Evolutionary conservation across 2,888 invertebrate species (phyloP).

Genomic region (Zaprionus obscuricornis): DNA sequence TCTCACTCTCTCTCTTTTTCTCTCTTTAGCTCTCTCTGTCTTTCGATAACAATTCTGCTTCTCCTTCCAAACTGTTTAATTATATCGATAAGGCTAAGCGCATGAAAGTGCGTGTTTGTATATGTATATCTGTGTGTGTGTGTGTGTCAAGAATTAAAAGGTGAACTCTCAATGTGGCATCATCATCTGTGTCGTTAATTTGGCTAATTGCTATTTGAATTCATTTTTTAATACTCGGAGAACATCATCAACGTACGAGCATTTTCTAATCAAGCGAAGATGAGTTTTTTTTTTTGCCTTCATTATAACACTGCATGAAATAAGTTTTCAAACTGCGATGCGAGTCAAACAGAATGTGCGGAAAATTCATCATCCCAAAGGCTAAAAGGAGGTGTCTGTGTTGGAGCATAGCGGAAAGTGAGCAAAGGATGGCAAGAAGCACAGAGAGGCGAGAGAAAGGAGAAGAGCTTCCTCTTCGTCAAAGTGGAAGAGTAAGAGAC

Average conservation of each 20-base stretch:
- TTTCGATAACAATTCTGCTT: too few relatives aligned
- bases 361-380: conserved; percentile 66
- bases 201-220: conserved; percentile 59
- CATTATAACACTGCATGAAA: conserved; percentile 53
- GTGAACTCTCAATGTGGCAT: conserved; percentile 7
- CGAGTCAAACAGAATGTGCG: conserved; percentile 38
- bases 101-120: conserved; percentile 23
- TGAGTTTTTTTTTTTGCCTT: conserved; percentile 51
- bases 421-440: conserved; percentile 12
- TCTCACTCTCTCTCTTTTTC: too few relatives aligned
- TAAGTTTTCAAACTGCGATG: conserved; percentile 56
- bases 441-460: conserved; percentile 7
- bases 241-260: conserved; percentile 13
- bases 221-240: neutral
- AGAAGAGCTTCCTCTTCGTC: too few relatives aligned
- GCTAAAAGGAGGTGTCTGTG: too few relatives aligned
- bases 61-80: conserved; percentile 55
- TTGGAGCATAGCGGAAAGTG: conserved; percentile 32
- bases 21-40: neutral
- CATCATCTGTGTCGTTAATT: conserved; percentile 50
- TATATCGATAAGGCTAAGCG: conserved; percentile 56
- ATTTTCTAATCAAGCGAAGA: conserved; percentile 60
- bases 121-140: conserved; percentile 5
- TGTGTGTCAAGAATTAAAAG: conserved; percentile 48
- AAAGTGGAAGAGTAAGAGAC: conserved; percentile 13